Evolutionary conservation across 2,888 invertebrate species (phyloP).

Genomic region (Oxycera nigricornis): DNA sequence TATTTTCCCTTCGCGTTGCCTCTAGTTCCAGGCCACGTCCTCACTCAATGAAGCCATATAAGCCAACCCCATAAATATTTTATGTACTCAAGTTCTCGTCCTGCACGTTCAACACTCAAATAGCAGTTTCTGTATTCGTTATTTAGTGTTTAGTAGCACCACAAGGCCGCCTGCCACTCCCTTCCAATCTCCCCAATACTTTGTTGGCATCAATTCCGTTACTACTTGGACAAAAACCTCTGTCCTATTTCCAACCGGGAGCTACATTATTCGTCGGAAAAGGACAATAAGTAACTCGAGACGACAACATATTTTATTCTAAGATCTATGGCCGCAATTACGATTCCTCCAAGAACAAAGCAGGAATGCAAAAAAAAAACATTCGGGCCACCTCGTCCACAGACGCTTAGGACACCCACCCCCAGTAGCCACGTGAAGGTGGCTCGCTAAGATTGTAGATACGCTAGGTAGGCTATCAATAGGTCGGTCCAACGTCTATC

Average conservation of each 20-base stretch:
- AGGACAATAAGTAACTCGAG: conserved; percentile 39
- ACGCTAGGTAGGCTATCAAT: too few species aligned
- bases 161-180: conserved; percentile 16
- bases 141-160: conserved; percentile 46
- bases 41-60: conserved; percentile 27
- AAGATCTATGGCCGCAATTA: conserved; percentile 42
- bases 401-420: too few species aligned
- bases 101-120: conserved; percentile 29
- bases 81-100: conserved; percentile 40
- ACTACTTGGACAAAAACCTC: not conserved
- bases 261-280: conserved; percentile 35
- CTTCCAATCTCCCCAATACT: not conserved
- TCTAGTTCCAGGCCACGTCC: not conserved
- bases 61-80: conserved; percentile 44
- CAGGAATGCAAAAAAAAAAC: not conserved
- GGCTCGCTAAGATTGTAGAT: too few species aligned
- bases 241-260: conserved; percentile 15
- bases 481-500: not conserved
- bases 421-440: too few species aligned
- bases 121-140: conserved; percentile 44
- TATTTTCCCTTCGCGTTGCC: conserved; percentile 15
- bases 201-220: not conserved
- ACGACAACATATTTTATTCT: conserved; percentile 42
- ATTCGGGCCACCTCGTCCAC: too few species aligned
- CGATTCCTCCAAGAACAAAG: conserved; percentile 9